Conservation (phyloP, 2,113 vertebrate genomes). For the Recurvirostra avosetta region DNA sequence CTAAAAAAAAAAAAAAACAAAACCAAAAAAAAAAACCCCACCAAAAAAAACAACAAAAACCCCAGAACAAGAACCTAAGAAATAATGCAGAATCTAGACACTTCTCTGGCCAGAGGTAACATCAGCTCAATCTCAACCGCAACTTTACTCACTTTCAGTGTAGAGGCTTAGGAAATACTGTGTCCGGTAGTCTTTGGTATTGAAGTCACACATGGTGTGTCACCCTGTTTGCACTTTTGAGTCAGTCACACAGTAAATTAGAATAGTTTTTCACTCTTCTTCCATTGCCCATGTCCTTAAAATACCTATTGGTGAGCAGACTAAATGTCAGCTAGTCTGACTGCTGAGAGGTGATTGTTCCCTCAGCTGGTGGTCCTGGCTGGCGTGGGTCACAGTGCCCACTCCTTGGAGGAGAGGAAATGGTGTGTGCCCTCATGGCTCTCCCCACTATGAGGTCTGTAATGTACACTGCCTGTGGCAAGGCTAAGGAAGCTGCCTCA, state of each 20-base stretch:
- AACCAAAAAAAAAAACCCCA: too few relatives aligned
- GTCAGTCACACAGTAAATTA: not conserved
- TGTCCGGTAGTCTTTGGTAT: not conserved
- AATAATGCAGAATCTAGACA: not conserved
- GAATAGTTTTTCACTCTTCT: not conserved
- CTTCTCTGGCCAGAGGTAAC: not conserved
- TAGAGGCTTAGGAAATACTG: not conserved
- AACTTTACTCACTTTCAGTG: not conserved
- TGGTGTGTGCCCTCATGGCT: accelerated
- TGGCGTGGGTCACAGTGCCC: accelerated
- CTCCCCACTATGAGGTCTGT: not conserved
- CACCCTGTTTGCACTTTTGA: not conserved
- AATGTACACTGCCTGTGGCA: not conserved
- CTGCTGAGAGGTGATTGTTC: not conserved
- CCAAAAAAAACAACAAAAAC: not conserved
- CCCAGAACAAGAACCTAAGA: not conserved
- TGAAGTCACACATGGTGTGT: not conserved
- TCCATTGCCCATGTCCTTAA: not conserved
- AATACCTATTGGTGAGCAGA: not conserved
- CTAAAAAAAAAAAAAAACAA: too few relatives aligned
- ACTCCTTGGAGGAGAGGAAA: not conserved
- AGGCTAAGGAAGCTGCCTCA: not conserved
- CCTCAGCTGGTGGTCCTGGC: not conserved
- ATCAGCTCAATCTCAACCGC: not conserved
- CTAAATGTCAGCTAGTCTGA: not conserved